Conservation (phyloP, 2,797 vertebrate genomes). For the Mycteria americana region DNA sequence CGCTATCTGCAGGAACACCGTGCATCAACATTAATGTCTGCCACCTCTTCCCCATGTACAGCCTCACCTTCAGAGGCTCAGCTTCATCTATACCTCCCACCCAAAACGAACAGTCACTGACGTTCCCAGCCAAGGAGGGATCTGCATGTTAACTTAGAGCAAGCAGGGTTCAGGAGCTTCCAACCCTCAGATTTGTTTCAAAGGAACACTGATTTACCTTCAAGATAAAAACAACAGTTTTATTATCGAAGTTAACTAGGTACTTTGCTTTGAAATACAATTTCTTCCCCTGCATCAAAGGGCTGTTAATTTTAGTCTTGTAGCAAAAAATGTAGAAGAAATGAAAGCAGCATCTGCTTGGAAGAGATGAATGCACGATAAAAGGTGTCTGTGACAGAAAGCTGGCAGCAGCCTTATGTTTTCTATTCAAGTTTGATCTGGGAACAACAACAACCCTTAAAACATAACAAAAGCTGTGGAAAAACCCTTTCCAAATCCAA, state of each 20-base stretch:
- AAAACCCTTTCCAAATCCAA: constrained; percentile 48
- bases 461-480: constrained; percentile 54
- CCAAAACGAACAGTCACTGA: neutral
- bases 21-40: fast-evolving
- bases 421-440: constrained; percentile 45
- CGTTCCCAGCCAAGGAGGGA: neutral
- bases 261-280: constrained; percentile 44
- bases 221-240: constrained; percentile 1
- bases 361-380: constrained; percentile 43
- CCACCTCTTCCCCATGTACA: fast-evolving
- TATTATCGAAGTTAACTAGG: constrained; percentile 12
- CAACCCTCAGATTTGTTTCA: neutral
- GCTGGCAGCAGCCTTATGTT: constrained; percentile 21
- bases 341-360: constrained; percentile 53
- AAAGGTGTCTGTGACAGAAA: constrained; percentile 58
- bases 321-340: neutral
- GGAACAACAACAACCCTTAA: constrained; percentile 21
- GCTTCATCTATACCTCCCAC: neutral
- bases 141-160: neutral
- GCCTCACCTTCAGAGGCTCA: neutral
- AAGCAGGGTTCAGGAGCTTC: neutral
- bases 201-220: neutral
- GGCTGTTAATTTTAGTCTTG: constrained; percentile 20
- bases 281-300: constrained; percentile 30
- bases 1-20: neutral